Conservation (phyloP, 2,797 vertebrate genomes). For the Spinus olivaceus region DNA sequence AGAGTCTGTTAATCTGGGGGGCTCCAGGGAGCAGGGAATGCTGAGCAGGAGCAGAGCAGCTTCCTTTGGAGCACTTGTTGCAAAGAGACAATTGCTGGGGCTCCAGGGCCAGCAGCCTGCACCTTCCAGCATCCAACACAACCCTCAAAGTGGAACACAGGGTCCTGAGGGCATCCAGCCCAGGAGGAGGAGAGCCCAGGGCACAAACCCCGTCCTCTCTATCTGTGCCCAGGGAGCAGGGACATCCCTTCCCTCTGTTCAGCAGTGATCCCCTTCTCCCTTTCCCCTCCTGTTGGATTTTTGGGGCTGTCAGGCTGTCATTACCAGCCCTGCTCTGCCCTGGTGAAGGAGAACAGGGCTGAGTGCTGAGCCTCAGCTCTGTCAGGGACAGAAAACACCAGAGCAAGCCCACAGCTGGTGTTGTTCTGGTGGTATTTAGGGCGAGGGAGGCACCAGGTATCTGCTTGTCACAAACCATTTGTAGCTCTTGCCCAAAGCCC, state of each 20-base stretch:
- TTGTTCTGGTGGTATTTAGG: neutral
- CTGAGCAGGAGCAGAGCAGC: neutral
- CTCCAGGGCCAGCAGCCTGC: neutral
- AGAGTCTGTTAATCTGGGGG: neutral
- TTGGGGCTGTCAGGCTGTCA: neutral
- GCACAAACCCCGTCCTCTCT: neutral
- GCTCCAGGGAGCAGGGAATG: neutral
- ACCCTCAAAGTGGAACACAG: neutral
- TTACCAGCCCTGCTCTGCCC: too few relatives aligned
- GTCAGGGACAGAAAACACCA: rapidly evolving
- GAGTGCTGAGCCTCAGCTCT: neutral
- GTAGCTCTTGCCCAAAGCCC: neutral
- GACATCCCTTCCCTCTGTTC: neutral
- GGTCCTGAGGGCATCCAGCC: neutral
- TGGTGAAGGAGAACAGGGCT: rapidly evolving
- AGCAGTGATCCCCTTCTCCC: neutral
- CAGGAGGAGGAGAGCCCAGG: neutral
- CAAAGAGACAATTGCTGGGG: neutral
- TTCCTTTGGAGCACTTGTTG: neutral
- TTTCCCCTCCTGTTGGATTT: neutral
- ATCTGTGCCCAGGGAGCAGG: neutral
- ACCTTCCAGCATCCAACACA: neutral
- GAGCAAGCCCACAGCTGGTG: neutral
- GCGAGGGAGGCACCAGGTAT: neutral
- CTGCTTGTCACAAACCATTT: neutral